Conservation (phyloP, 1,140 invertebrate species). For the Drosophila punjabiensis region DNA sequence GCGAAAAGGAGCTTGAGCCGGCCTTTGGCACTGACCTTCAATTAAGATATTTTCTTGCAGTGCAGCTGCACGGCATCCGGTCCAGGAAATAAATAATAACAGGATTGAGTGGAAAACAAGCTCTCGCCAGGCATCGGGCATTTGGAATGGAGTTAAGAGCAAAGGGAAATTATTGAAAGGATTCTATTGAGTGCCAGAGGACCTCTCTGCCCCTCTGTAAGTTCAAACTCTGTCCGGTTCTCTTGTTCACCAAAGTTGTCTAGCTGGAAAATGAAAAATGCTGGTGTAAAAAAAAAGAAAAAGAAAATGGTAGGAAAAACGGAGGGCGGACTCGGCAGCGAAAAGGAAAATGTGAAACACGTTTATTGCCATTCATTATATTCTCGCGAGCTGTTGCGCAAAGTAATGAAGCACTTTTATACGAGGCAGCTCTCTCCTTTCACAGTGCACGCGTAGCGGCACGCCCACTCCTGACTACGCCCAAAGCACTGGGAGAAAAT, state of each 20-base stretch:
- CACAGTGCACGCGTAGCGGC: conserved; percentile 23
- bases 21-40: conserved; percentile 50
- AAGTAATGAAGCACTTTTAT: conserved; percentile 81
- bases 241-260: conserved; percentile 49
- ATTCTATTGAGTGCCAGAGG: conserved; percentile 42
- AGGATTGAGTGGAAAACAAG: conserved; percentile 26
- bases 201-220: neutral
- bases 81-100: conserved; percentile 27
- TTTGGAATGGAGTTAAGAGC: conserved; percentile 2
- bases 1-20: conserved; percentile 12
- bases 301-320: conserved; percentile 4
- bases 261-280: conserved; percentile 60
- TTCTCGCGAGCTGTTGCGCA: conserved; percentile 83
- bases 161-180: conserved; percentile 40
- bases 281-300: conserved; percentile 24
- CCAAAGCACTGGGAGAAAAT: neutral
- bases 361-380: conserved; percentile 84
- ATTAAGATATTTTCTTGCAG: conserved; percentile 40
- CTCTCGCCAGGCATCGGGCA: conserved; percentile 7
- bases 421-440: conserved; percentile 62
- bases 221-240: conserved; percentile 23
- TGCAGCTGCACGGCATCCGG: conserved; percentile 20
- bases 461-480: conserved; percentile 6
- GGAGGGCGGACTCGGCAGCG: conserved; percentile 19
- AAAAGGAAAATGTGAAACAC: conserved; percentile 81